phyloP scores from a whole-genome alignment of 2,113 vertebrate genomes.

The Malaclemys terrapin region DNA sequence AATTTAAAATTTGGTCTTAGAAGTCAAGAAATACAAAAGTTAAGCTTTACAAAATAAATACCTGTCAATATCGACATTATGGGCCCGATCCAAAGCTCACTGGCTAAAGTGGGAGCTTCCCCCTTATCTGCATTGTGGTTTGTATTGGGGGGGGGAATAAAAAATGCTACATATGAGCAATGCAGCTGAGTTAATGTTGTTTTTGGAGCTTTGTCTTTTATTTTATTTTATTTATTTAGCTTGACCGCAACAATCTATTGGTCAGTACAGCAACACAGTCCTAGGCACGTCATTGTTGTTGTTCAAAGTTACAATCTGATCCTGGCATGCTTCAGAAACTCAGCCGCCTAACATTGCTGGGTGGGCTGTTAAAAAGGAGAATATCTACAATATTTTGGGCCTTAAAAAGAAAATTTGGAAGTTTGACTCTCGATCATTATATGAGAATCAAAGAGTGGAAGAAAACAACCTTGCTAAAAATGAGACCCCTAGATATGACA shows the following conservation, averaged over 20 bases:
- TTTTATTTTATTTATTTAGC: neutral
- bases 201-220: neutral
- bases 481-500: accelerated
- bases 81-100: neutral
- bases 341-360: neutral
- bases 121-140: neutral
- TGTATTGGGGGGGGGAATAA: neutral
- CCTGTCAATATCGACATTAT: neutral
- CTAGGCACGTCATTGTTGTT: neutral
- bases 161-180: neutral
- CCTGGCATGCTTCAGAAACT: neutral
- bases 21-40: neutral
- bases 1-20: neutral
- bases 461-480: accelerated
- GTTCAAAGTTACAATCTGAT: neutral
- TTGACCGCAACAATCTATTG: neutral
- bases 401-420: accelerated
- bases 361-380: neutral
- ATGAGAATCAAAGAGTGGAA: neutral
- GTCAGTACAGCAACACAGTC: neutral
- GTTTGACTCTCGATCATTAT: neutral
- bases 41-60: neutral
- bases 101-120: neutral
- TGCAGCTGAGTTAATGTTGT: neutral
- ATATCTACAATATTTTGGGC: neutral